phyloP scores from a whole-genome alignment of 2,113 vertebrate species.

The Stictonetta naevosa region DNA sequence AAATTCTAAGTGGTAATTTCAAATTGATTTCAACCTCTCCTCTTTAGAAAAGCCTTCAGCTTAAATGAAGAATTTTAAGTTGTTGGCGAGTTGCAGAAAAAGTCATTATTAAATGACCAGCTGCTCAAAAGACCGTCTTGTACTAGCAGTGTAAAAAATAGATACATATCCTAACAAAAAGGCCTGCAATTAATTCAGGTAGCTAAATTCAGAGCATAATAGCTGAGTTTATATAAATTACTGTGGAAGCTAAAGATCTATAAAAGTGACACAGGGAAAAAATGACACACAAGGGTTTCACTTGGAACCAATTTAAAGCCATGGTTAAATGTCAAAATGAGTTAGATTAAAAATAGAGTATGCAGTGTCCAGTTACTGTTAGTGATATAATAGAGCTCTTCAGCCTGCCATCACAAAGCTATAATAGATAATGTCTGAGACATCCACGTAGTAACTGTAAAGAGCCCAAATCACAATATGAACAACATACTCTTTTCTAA shows the following conservation, averaged over 20 bases:
- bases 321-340: background rate
- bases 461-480: rapidly evolving
- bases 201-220: background rate
- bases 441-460: background rate
- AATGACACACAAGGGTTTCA: background rate
- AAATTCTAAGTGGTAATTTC: background rate
- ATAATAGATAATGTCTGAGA: background rate
- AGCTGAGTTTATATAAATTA: background rate
- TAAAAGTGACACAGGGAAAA: background rate
- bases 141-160: background rate
- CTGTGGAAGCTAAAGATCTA: background rate
- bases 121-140: background rate
- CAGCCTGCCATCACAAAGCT: background rate
- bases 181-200: background rate
- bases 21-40: background rate
- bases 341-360: background rate
- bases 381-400: background rate
- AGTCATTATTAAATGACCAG: background rate
- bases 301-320: background rate
- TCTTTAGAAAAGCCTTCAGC: background rate
- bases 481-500: background rate
- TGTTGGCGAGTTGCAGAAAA: background rate
- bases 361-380: background rate
- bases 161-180: background rate
- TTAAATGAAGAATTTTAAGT: background rate